These are phyloP conservation scores for Drosophila fungiperda DNA, from an alignment of 2,888 invertebrate species.

Conservation along the genomic window DNA sequence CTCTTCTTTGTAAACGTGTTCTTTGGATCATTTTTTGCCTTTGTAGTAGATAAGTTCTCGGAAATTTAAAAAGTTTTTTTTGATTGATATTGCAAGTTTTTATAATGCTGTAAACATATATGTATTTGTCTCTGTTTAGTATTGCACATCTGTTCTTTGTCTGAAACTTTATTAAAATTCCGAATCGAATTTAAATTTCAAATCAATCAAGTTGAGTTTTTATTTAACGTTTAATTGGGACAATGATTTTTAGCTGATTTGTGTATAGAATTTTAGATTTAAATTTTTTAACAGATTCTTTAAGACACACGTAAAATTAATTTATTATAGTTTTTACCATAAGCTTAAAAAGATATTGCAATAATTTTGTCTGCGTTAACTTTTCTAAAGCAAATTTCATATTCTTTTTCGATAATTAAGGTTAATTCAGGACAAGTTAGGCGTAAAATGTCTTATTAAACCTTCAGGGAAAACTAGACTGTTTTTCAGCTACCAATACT, in stretches of 20 bases:
- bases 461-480: not conserved
- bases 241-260: not conserved
- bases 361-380: not conserved
- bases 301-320: not conserved
- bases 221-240: not conserved
- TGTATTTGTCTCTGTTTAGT: not conserved
- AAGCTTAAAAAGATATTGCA: not conserved
- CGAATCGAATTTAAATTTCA: not conserved
- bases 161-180: not conserved
- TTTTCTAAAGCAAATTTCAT: not conserved
- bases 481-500: no score
- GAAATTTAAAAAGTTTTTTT: not conserved
- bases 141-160: not conserved
- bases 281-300: not conserved
- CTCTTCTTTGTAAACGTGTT: conserved; percentile 4
- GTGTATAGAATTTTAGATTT: not conserved
- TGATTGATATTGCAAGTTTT: conserved; percentile 5
- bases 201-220: not conserved
- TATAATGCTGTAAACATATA: not conserved
- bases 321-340: not conserved
- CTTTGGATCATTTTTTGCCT: conserved; percentile 6
- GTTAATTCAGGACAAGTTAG: not conserved
- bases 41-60: conserved; percentile 11
- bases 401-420: not conserved
- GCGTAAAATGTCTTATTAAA: not conserved